Evolutionary conservation across 2,888 invertebrate species (phyloP), one percentile per base, ranked within the genome.

Genomic region (Scotopteryx bipunctaria): DNA sequence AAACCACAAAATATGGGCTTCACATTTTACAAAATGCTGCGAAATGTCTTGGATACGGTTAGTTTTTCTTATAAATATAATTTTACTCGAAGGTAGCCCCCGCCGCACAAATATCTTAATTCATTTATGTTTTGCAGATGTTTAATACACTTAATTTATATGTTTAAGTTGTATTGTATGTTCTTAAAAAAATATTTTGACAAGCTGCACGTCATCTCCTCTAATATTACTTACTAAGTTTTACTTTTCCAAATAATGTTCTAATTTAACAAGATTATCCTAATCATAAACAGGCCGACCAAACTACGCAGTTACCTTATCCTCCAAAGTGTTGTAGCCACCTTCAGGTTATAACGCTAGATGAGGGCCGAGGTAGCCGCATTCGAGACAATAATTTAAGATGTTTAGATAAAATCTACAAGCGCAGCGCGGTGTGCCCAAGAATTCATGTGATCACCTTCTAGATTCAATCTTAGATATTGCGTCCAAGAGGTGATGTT

Each of bases 391-490:
- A 88, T 88, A 88, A 88, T 86, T 88, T 88, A 89, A 89, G 86
- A 85, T 84, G 85, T 86, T 82, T 76, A 82, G 89, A 89, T 88
- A 87, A 64, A 69, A 89, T 89, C 88, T 87, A 89, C 88, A 88
- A 81, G 88, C 64, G 64, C 71, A 69, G 78, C 73, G 77, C 81
- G 81, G 80, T 82, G 83, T 83, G 85, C 83, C 73, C 78, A 83
- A 77, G 87, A 83, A 87, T 87, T 85, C 88, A 87, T 85, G 87
- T 83, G 88, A 84, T 88, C 87, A 85, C 81, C 79, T 71, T 64
- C 59, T 67, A 83, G 88, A 86, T 88, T 81, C 86, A 83, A 87
- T 87, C 82, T 84, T 68, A 84, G 87, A 87, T 87, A 86, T 77
- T 74, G 73, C 66, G 64, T 71, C 63, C 67, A 70, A 75, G 73